A percentile compares a stretch with the other conserved stretches of the same genome.
These are phyloP conservation scores for Oophaga pumilio DNA, from an alignment of 2,113 vertebrate genomes.

Conservation along the genomic window DNA sequence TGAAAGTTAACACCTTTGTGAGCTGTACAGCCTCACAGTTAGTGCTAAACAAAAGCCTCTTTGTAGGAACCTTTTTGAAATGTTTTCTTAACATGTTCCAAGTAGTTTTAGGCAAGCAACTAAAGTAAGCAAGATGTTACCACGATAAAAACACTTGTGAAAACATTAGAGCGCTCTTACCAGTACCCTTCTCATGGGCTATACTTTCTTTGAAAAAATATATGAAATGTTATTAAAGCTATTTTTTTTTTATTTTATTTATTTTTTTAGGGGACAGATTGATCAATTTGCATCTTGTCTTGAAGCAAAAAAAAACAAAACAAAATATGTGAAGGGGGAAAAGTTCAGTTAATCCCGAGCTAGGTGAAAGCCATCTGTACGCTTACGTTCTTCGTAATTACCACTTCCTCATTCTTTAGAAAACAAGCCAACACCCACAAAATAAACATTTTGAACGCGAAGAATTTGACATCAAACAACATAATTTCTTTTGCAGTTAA, in stretches of 20 bases:
- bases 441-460: conserved; percentile 40
- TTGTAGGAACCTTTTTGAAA: conserved; percentile 91
- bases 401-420: conserved; percentile 50
- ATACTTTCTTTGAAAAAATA: conserved; percentile 64
- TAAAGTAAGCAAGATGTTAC: conserved; percentile 99
- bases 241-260: not conserved
- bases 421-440: conserved; percentile 51
- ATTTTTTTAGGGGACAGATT: not conserved
- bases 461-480: conserved; percentile 38
- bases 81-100: conserved; percentile 99
- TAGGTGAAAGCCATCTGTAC: conserved; percentile 23
- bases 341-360: conserved; percentile 16
- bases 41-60: conserved; percentile 93
- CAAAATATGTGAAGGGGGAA: not conserved
- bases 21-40: conserved; percentile 83
- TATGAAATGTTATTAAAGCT: conserved; percentile 32
- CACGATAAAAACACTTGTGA: conserved; percentile 99
- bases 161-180: conserved; percentile 90
- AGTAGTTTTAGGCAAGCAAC: conserved; percentile 98
- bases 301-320: not conserved
- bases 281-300: not conserved
- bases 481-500: conserved; percentile 20
- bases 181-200: conserved; percentile 77
- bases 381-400: conserved; percentile 44
- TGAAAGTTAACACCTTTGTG: conserved; percentile 98